These are phyloP conservation scores for Holotrichia oblita DNA, from an alignment of 1,140 invertebrate species.

Conservation along the genomic window DNA sequence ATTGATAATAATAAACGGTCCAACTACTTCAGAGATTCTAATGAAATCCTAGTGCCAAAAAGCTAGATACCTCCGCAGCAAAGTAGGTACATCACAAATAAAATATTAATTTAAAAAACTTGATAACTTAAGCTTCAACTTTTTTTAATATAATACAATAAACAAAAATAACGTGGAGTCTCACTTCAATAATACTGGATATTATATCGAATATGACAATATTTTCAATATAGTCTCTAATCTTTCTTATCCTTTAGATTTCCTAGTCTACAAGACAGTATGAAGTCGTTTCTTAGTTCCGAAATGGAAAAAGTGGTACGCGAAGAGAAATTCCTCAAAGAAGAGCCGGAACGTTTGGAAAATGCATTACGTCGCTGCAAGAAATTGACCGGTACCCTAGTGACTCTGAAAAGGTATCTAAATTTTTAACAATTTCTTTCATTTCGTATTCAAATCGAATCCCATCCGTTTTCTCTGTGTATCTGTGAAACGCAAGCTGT, in stretches of 20 bases:
- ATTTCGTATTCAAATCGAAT: background rate
- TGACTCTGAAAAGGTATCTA: conserved; percentile 92
- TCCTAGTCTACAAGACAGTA: conserved; percentile 86
- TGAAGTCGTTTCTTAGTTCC: conserved; percentile 86
- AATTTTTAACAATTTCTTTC: background rate
- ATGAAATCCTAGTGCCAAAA: too few species aligned
- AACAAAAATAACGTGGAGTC: too few species aligned
- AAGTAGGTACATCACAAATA: too few species aligned
- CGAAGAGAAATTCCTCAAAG: conserved; percentile 96
- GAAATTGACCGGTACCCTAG: conserved; percentile 94
- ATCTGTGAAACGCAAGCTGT: conserved; percentile 30
- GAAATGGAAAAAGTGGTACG: conserved; percentile 95
- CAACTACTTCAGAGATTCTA: too few species aligned
- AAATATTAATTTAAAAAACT: too few species aligned
- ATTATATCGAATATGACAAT: too few species aligned
- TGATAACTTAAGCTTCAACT: too few species aligned
- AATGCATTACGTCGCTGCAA: conserved; percentile 91
- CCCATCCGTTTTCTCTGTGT: conserved; percentile 21
- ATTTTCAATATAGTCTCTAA: too few species aligned
- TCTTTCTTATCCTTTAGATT: conserved; percentile 68
- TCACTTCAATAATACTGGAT: too few species aligned
- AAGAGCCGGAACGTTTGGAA: conserved; percentile 93
- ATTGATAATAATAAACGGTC: too few species aligned
- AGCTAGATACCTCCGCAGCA: too few species aligned
- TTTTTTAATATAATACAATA: too few species aligned